Percentiles rank a stretch among this genome's conserved stretches.
Evolutionary conservation across 1,140 invertebrate genomes (phyloP).

Genomic region (Triops longicaudatus): DNA sequence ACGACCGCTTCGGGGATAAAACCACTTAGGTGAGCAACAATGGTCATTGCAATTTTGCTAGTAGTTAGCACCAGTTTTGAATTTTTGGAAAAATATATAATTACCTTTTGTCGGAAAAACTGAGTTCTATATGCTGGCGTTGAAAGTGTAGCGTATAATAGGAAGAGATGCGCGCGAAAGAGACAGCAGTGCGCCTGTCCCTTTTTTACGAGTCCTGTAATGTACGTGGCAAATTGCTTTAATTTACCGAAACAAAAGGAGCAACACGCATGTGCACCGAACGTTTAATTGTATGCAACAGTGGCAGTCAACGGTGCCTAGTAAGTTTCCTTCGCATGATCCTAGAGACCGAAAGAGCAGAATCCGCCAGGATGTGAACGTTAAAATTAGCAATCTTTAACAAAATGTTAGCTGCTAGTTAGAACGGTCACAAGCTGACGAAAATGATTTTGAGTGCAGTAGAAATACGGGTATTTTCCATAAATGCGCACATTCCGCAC

Average conservation of each 20-base stretch:
- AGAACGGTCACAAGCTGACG: background rate
- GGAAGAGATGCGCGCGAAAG: background rate
- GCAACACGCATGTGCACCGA: slow-evolving; percentile 8
- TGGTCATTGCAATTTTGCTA: background rate
- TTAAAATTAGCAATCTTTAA: background rate
- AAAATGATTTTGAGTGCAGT: background rate
- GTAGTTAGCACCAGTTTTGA: background rate
- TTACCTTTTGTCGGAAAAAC: background rate
- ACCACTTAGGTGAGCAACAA: background rate
- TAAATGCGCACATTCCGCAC: background rate
- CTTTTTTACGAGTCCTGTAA: background rate
- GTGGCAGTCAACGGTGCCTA: background rate
- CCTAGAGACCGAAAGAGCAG: background rate
- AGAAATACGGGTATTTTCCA: background rate
- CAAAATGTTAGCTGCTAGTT: background rate
- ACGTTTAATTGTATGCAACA: background rate
- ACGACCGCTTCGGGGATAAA: background rate
- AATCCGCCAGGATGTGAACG: background rate
- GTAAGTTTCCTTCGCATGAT: background rate
- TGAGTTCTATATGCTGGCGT: background rate
- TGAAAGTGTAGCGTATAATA: background rate
- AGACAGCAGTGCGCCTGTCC: background rate
- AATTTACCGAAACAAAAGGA: background rate
- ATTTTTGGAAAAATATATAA: background rate
- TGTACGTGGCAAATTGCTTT: slow-evolving; percentile 15